Conservation (phyloP, 2,888 invertebrate species). For the Catocala fraxini region DNA sequence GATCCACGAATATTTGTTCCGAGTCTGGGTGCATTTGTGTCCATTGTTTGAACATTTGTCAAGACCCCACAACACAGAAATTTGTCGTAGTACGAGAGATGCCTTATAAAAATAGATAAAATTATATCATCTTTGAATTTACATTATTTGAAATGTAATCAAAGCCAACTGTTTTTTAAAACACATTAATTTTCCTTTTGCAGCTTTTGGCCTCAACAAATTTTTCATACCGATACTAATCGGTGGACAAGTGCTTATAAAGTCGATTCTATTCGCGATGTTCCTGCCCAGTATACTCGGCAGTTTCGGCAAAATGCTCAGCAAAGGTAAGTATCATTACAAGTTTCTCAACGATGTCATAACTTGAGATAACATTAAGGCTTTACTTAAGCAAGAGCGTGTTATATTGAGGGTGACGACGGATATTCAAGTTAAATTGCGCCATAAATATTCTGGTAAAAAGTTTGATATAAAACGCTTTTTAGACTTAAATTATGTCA, state of each 20-base stretch:
- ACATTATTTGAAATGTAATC: no score
- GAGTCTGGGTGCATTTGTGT: no score
- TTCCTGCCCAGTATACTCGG: conserved; percentile 95
- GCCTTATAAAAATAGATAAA: no score
- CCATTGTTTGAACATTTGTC: no score
- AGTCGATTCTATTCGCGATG: conserved; percentile 93
- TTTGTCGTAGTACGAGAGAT: no score
- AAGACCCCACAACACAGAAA: no score
- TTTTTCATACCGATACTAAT: conserved; percentile 93
- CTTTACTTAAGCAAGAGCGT: conserved; percentile 5
- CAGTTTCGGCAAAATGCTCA: conserved; percentile 93
- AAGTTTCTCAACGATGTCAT: conserved; percentile 13
- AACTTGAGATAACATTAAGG: conserved; percentile 11
- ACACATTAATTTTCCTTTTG: conserved; percentile 39
- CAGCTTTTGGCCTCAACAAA: conserved; percentile 94
- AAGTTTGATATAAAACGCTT: not conserved
- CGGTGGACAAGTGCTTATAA: conserved; percentile 92
- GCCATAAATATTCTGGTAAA: conserved; percentile 6
- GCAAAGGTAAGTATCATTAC: conserved; percentile 89
- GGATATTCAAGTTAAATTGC: conserved; percentile 14
- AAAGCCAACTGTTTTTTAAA: no score
- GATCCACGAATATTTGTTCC: no score
- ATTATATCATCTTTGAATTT: no score
- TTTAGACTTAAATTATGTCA: not conserved
- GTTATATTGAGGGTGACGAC: conserved; percentile 6